Evolutionary conservation across 2,888 invertebrate species (phyloP).

Genomic region (Heteromurus nitidus): DNA sequence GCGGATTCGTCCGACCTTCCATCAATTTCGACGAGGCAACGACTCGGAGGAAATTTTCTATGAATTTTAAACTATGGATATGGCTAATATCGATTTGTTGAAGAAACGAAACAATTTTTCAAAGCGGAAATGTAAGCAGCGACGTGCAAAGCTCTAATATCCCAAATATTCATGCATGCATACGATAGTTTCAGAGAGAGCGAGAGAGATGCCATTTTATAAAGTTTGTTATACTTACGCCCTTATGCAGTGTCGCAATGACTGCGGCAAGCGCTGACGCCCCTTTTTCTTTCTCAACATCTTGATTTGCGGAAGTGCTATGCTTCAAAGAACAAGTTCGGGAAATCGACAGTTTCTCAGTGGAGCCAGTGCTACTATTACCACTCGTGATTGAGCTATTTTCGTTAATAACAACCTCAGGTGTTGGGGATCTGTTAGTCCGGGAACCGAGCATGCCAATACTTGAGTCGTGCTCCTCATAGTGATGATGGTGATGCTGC

Average conservation of each 20-base stretch:
- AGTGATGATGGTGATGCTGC: slow-evolving; percentile 25
- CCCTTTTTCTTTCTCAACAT: slow-evolving; percentile 49
- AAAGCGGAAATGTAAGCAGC: background rate
- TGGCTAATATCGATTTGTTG: no score
- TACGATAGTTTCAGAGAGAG: background rate
- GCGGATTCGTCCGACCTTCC: no score
- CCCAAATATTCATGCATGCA: background rate
- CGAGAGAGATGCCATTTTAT: no score
- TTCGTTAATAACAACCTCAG: slow-evolving; percentile 43
- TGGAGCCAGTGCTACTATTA: slow-evolving; percentile 21
- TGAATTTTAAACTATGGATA: background rate
- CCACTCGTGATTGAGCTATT: slow-evolving; percentile 8
- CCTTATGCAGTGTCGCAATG: slow-evolving; percentile 33
- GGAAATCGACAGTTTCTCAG: slow-evolving; percentile 29
- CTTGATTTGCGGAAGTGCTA: slow-evolving; percentile 15
- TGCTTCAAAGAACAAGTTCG: slow-evolving; percentile 40
- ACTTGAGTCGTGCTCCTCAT: background rate
- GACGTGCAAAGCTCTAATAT: background rate
- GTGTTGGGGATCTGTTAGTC: slow-evolving; percentile 47
- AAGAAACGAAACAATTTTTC: background rate
- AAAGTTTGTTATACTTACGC: no score
- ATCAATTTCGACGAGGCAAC: no score
- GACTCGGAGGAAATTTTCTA: background rate
- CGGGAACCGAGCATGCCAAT: background rate
- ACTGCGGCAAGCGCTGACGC: slow-evolving; percentile 45